A percentile compares a stretch with the other conserved stretches of the same genome.
phyloP scores from a whole-genome alignment of 2,888 invertebrate genomes.

The Carterocephalus palaemon region DNA sequence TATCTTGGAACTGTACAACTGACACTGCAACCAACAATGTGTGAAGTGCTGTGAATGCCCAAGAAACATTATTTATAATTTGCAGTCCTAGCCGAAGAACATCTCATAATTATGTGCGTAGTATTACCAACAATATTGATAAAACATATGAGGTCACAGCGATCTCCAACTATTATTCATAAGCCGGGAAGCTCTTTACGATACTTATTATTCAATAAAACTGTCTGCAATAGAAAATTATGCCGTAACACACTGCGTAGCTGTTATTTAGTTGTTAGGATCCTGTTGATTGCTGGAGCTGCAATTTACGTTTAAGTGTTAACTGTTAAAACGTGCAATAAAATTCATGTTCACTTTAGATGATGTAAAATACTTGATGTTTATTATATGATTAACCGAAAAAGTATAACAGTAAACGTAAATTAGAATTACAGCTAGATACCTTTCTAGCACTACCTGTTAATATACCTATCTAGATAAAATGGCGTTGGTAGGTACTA shows the following conservation, averaged over 20 bases:
- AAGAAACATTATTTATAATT: constrained; percentile 4
- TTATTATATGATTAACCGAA: too few relatives aligned
- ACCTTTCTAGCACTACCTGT: too few relatives aligned
- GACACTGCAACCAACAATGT: too few relatives aligned
- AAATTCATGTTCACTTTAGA: too few relatives aligned
- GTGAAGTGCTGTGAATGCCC: background rate
- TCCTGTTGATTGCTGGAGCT: background rate
- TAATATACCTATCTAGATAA: too few relatives aligned
- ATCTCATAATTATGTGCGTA: background rate
- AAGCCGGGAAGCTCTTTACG: constrained; percentile 51
- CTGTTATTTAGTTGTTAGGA: constrained; percentile 4
- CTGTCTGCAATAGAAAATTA: constrained; percentile 46
- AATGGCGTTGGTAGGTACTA: too few relatives aligned
- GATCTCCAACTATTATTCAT: constrained; percentile 47
- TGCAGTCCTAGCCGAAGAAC: background rate
- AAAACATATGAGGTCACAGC: constrained; percentile 52
- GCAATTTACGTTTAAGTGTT: constrained; percentile 1
- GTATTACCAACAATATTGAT: constrained; percentile 53
- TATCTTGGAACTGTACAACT: too few relatives aligned
- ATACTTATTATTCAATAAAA: constrained; percentile 62
- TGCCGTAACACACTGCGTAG: constrained; percentile 30
- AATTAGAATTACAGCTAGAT: too few relatives aligned
- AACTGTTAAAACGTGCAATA: background rate
- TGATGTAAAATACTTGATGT: too few relatives aligned
- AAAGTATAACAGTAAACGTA: too few relatives aligned